A percentile compares a stretch with the other conserved stretches of the same genome.
These are phyloP conservation scores for Quadroppia sp. DNA, from an alignment of 2,888 invertebrate species.

Conservation along the genomic window DNA sequence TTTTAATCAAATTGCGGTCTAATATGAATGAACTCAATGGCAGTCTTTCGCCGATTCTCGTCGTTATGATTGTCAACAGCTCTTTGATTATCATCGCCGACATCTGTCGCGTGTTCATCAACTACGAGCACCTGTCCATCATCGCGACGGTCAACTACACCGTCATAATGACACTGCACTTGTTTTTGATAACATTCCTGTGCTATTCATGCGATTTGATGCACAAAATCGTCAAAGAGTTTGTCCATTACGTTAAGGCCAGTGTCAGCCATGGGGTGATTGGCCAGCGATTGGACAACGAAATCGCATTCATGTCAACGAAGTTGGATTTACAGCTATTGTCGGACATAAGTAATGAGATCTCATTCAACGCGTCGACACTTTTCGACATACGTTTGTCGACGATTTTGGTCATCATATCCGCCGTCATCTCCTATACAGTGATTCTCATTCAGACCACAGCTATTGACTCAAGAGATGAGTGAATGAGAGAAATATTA, in stretches of 20 bases:
- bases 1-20: not conserved
- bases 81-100: not conserved
- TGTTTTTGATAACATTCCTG: not conserved
- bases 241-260: not conserved
- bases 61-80: not conserved
- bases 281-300: not conserved
- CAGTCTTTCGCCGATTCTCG: not conserved
- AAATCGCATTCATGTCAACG: not conserved
- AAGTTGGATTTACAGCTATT: not conserved
- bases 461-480: not conserved
- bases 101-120: not conserved
- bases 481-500: no score
- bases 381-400: not conserved
- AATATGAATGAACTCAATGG: not conserved
- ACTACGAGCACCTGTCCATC: not conserved
- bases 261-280: not conserved
- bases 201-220: not conserved
- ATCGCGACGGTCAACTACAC: not conserved
- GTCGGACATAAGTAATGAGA: not conserved
- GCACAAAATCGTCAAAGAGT: not conserved
- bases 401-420: not conserved
- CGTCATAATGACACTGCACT: not conserved
- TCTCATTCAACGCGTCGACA: not conserved
- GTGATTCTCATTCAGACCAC: not conserved
- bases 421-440: not conserved